Evolutionary conservation across 2,113 vertebrate genomes (phyloP).

Genomic region (Felis chaus): DNA sequence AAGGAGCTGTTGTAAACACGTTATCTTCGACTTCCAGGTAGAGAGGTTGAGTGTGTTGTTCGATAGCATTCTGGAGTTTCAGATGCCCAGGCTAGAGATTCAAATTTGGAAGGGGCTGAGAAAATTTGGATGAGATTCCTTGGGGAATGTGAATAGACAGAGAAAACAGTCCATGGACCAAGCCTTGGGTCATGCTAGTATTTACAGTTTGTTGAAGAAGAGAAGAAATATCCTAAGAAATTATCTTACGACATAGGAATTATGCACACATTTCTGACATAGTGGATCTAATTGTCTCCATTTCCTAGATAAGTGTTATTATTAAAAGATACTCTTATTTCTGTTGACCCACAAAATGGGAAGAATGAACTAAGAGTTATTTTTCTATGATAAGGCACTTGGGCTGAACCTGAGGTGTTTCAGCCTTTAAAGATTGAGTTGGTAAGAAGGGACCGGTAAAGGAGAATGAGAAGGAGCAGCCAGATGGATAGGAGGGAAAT

Average conservation of each 20-base stretch:
- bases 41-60: background rate
- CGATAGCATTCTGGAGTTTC: slow-evolving; percentile 19
- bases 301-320: slow-evolving; percentile 8
- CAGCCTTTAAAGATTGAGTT: background rate
- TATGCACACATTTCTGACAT: background rate
- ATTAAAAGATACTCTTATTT: background rate
- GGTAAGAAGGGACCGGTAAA: background rate
- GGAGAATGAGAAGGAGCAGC: background rate
- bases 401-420: background rate
- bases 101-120: background rate
- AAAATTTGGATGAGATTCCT: background rate
- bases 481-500: background rate
- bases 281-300: background rate
- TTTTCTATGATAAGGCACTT: background rate
- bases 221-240: slow-evolving; percentile 1
- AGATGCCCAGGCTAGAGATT: slow-evolving; percentile 2
- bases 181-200: background rate
- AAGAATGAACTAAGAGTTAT: background rate
- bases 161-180: background rate
- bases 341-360: background rate
- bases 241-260: slow-evolving; percentile 37
- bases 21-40: background rate
- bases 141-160: background rate
- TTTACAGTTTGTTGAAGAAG: slow-evolving; percentile 22
- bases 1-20: background rate